These are phyloP conservation scores for Cataglyphis livida DNA, from an alignment of 2,888 invertebrate species.

Conservation along the genomic window DNA sequence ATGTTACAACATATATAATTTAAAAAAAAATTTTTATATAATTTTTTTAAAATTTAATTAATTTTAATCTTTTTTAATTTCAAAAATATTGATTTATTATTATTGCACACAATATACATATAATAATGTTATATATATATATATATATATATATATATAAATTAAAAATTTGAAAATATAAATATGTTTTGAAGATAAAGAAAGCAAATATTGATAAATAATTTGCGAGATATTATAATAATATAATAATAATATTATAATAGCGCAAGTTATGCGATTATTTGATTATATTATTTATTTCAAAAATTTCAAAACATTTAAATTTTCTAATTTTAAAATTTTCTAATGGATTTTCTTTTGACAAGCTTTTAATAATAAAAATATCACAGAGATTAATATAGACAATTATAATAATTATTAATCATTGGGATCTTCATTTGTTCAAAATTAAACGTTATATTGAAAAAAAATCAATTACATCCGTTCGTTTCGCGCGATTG, in stretches of 20 bases:
- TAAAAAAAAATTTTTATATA: neutral
- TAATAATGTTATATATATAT: neutral
- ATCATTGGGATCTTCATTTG: neutral
- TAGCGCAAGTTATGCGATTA: too few relatives aligned
- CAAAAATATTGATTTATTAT: neutral
- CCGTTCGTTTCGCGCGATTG: neutral
- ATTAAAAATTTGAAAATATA: neutral
- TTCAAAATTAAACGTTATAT: neutral
- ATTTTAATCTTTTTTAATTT: neutral
- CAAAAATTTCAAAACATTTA: neutral
- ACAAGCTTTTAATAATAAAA: neutral
- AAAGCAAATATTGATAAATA: neutral
- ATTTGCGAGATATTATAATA: neutral
- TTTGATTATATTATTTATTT: too few relatives aligned
- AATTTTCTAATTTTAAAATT: neutral
- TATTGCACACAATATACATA: neutral
- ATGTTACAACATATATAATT: neutral
- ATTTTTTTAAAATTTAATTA: neutral
- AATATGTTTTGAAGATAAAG: neutral
- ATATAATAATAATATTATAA: too few relatives aligned
- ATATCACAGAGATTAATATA: neutral
- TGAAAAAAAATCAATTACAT: slow-evolving; percentile 3
- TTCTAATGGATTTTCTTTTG: neutral
- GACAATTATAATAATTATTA: slow-evolving; percentile 10
- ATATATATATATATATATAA: neutral